Base-by-base conservation (phyloP, 2,888 invertebrate genomes). In the Heliconius aoede region DNA sequence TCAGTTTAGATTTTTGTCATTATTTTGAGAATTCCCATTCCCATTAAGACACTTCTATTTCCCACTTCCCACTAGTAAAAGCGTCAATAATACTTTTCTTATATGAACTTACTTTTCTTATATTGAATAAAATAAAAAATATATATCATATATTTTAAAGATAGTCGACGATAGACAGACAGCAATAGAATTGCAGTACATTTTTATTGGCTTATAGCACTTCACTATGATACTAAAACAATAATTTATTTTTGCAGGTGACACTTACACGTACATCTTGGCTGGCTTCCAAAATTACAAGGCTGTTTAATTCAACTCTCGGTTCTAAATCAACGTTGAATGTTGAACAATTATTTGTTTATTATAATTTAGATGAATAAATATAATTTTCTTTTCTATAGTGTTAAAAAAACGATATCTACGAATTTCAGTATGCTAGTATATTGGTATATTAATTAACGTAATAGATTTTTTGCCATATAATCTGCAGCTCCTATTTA, bases 221-320 rank as follows among this genome's bases (percentile, higher is more conserved):
- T 77, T 72, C 28, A 76, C 72, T 40, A 21, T 74, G 77, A 75
- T 46, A 73, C 64, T 65, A 61, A 74, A 74, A 74, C 62, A 77
- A 73, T 79, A 77, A 79, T 75, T 77, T 73, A 77, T 79, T 79
- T 79, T 73, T 79, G 74, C 77, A 72, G 79, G 72, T 69, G 79
- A 79, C 77, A 73, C 67, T 72, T 72, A 73, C 76, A 64, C 65
- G 76, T n/a, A n/a, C n/a, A n/a, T n/a, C 74, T 78, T 36, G 78
- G 78, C 78, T 62, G 40, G 32, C 61, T 32, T 74, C 78, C 78
- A 69, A 78, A 76, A 76, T 74, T 74, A 76, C 77, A 69, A 77
- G 64, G 32, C 74, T 62, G 65, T 69, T 75, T 75, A 71, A 71
- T 55, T 64, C 18, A 55, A n/a, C 72, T 40, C 72, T 32, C 40